These are phyloP conservation scores for Syrista parreyssii DNA, from an alignment of 2,888 invertebrate genomes.

Conservation along the genomic window DNA sequence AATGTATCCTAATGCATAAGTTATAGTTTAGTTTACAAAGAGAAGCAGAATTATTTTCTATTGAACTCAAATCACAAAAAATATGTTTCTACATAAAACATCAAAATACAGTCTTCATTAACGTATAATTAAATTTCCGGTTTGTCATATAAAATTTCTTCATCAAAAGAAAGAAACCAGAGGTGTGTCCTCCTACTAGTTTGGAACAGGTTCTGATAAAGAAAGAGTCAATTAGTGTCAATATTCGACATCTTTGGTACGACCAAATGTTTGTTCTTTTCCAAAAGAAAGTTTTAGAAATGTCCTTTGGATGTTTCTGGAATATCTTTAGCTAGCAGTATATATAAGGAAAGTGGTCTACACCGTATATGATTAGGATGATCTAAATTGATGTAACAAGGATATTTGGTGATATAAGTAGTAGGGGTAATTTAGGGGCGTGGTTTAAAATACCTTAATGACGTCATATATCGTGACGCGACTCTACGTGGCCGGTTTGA, in stretches of 20 bases:
- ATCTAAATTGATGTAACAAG: background rate
- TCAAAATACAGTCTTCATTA: no score
- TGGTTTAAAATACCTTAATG: background rate
- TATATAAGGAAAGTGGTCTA: no score
- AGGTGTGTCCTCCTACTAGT: no score
- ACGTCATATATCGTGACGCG: background rate
- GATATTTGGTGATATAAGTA: background rate
- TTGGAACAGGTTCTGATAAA: no score
- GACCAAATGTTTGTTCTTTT: no score
- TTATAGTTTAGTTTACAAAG: background rate
- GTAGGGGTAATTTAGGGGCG: background rate
- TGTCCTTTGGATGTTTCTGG: no score
- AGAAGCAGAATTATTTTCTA: background rate
- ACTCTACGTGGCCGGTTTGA: background rate
- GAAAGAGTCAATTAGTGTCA: no score
- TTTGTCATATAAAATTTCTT: background rate
- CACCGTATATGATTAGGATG: background rate
- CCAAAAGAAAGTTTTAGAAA: no score
- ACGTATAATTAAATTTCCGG: background rate
- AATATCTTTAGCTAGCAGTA: no score
- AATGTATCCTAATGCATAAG: background rate
- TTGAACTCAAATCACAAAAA: background rate
- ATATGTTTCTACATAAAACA: background rate
- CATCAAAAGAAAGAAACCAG: background rate
- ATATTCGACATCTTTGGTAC: no score